Conservation (phyloP, 2,888 invertebrate species). For the Eupithecia subfuscata region DNA sequence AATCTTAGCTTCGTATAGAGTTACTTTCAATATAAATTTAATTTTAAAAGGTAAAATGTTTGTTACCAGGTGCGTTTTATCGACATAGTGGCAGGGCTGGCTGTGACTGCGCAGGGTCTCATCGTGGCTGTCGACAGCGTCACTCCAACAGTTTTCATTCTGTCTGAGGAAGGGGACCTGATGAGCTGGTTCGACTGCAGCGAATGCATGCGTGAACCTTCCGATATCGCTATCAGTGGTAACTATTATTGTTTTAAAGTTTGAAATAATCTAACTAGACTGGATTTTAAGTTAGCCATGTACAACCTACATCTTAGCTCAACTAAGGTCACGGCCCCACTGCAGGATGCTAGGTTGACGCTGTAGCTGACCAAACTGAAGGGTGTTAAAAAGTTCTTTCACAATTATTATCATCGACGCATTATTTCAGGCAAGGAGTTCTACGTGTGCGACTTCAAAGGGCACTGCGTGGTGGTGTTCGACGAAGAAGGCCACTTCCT, state of each 20-base stretch:
- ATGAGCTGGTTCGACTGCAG: conserved; percentile 99
- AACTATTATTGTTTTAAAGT: background rate
- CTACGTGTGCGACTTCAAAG: conserved; percentile 99
- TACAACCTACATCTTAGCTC: too few relatives aligned
- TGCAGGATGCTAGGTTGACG: too few relatives aligned
- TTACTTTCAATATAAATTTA: too few relatives aligned
- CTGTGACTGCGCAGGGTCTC: conserved; percentile 95
- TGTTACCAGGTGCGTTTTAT: conserved; percentile 86
- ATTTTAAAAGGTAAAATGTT: background rate
- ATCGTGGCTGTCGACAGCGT: conserved; percentile 99
- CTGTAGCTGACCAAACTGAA: too few relatives aligned
- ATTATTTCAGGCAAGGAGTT: conserved; percentile 90
- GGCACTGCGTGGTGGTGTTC: conserved; percentile 98
- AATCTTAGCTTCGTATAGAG: background rate
- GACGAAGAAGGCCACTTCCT: conserved; percentile 96
- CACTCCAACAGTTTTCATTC: conserved; percentile 97
- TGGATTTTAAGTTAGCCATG: too few relatives aligned
- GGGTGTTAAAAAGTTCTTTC: too few relatives aligned
- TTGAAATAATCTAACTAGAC: background rate
- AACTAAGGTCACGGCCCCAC: too few relatives aligned
- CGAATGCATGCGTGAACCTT: conserved; percentile 98
- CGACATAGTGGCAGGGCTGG: conserved; percentile 96
- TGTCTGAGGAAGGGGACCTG: conserved; percentile 95
- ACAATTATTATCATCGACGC: background rate
- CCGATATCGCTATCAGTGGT: conserved; percentile 97